Percentiles rank a stretch among this genome's conserved stretches.
Conservation (phyloP, 2,797 vertebrate genomes). For the Chaunax sp. region DNA sequence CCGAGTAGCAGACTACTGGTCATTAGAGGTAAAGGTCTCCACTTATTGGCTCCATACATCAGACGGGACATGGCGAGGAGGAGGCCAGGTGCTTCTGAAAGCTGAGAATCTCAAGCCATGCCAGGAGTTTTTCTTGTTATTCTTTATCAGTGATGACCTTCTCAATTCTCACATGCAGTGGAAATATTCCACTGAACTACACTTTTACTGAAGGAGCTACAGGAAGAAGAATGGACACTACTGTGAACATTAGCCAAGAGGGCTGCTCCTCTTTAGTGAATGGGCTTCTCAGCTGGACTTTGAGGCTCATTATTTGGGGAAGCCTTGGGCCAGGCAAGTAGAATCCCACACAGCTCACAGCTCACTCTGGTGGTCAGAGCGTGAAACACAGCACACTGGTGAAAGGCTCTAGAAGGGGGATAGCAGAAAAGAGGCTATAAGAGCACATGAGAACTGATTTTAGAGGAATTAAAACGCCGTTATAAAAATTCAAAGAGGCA, state of each 20-base stretch:
- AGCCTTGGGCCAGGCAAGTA: slow-evolving; percentile 16
- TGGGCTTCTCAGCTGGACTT: slow-evolving; percentile 27
- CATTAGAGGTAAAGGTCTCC: slow-evolving; percentile 56
- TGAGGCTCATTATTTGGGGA: slow-evolving; percentile 38
- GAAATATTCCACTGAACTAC: slow-evolving; percentile 18
- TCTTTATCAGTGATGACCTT: slow-evolving; percentile 15
- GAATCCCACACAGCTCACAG: slow-evolving; percentile 57
- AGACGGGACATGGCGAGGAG: slow-evolving; percentile 43
- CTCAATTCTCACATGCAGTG: slow-evolving; percentile 9
- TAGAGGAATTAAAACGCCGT: background rate
- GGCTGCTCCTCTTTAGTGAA: slow-evolving; percentile 22
- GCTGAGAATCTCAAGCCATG: slow-evolving; percentile 29
- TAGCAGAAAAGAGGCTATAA: background rate
- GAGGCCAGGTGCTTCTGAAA: slow-evolving; percentile 16
- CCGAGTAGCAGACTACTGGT: slow-evolving; percentile 35
- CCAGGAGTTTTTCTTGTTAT: slow-evolving; percentile 15
- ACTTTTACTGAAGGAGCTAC: slow-evolving; percentile 11
- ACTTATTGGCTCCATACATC: slow-evolving; percentile 68
- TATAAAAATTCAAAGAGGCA: fast-evolving
- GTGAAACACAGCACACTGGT: slow-evolving; percentile 8
- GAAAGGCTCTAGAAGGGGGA: background rate
- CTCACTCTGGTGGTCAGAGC: slow-evolving; percentile 70
- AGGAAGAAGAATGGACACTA: slow-evolving; percentile 6
- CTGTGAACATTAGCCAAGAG: slow-evolving; percentile 2
- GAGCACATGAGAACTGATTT: background rate